Evolutionary conservation across 2,113 vertebrate species (phyloP).

Genomic region (Notothenia rossii): DNA sequence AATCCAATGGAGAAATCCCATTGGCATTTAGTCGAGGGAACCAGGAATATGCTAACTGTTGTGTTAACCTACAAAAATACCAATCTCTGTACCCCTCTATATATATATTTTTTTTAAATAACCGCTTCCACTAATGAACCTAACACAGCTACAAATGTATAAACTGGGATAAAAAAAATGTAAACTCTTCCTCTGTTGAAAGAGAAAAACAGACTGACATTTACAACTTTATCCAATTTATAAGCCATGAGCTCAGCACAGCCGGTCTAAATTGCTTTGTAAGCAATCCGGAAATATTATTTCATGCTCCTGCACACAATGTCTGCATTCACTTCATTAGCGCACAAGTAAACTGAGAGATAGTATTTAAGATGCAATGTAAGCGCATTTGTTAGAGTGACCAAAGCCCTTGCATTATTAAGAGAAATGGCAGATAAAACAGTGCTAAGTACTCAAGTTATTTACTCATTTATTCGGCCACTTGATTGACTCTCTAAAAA

Average conservation of each 20-base stretch:
- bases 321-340: slow-evolving; percentile 18
- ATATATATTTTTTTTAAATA: slow-evolving; percentile 2
- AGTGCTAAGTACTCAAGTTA: slow-evolving; percentile 20
- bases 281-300: slow-evolving; percentile 17
- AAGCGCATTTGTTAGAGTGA: slow-evolving; percentile 27
- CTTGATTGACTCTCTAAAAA: slow-evolving; percentile 32
- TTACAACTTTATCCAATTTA: slow-evolving; percentile 1
- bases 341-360: slow-evolving; percentile 7
- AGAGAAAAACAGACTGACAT: neutral
- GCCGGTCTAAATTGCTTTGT: neutral
- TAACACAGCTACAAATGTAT: neutral
- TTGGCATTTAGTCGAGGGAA: too few relatives aligned
- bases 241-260: neutral
- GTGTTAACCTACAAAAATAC: too few relatives aligned
- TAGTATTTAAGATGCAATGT: slow-evolving; percentile 24
- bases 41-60: too few relatives aligned
- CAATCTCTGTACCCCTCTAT: too few relatives aligned
- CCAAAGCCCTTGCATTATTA: slow-evolving; percentile 41
- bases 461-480: slow-evolving; percentile 22
- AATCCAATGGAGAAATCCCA: too few relatives aligned
- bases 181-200: neutral
- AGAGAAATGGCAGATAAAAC: slow-evolving; percentile 28
- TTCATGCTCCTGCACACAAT: neutral
- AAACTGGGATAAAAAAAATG: neutral
- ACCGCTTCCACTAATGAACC: neutral